These are phyloP conservation scores for Choristoneura fumiferana DNA, from an alignment of 1,140 invertebrate species.

Conservation along the genomic window DNA sequence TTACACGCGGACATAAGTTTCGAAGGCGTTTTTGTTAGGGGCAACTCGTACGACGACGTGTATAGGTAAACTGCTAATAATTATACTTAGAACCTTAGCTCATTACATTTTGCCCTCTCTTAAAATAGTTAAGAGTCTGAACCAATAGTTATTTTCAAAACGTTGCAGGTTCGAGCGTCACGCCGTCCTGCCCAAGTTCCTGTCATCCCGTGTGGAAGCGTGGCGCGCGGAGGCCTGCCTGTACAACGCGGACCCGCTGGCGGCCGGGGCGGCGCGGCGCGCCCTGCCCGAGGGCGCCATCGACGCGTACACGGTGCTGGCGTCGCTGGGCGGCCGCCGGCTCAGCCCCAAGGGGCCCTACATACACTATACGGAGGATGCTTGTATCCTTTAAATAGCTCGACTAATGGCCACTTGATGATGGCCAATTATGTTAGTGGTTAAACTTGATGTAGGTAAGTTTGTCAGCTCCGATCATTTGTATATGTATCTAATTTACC, in stretches of 20 bases:
- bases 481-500: too few relatives aligned
- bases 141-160: too few relatives aligned
- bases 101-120: too few relatives aligned
- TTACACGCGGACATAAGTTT: constrained; percentile 95
- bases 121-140: too few relatives aligned
- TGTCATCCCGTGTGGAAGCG: constrained; percentile 90
- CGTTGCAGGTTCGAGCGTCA: constrained; percentile 88
- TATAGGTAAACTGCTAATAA: constrained; percentile 85
- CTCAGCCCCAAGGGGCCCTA: constrained; percentile 82
- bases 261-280: constrained; percentile 90
- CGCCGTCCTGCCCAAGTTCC: constrained; percentile 92
- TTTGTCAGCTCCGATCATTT: too few relatives aligned
- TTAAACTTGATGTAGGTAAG: too few relatives aligned
- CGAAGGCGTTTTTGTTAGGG: constrained; percentile 96
- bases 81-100: too few relatives aligned
- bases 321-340: constrained; percentile 91
- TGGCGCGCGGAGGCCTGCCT: constrained; percentile 89
- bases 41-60: constrained; percentile 97
- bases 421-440: too few relatives aligned
- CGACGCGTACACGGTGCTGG: constrained; percentile 91
- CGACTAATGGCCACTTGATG: too few relatives aligned
- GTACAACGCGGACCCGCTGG: constrained; percentile 92
- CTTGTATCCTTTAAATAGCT: constrained; percentile 88
- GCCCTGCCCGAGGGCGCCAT: constrained; percentile 82
- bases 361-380: constrained; percentile 93